Conservation (phyloP, 2,797 vertebrate genomes). For the Lateolabrax maculatus region DNA sequence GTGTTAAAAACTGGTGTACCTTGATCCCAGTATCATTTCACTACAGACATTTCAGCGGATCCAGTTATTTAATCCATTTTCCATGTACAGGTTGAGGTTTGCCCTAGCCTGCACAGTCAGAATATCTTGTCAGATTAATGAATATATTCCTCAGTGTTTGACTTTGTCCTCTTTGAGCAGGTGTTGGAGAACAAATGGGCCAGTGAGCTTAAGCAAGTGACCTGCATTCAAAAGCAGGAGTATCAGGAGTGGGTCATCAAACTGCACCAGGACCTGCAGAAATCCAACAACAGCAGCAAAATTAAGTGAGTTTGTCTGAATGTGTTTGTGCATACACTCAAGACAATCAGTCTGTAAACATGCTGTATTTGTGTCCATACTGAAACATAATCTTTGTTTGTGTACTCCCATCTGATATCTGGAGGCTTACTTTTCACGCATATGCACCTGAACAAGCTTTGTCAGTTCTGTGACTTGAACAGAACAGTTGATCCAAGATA, state of each 20-base stretch:
- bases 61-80: neutral
- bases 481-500: constrained; percentile 39
- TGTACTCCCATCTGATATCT: constrained; percentile 2
- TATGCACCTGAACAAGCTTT: constrained; percentile 12
- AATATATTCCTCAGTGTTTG: neutral
- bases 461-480: neutral
- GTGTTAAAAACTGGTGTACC: neutral
- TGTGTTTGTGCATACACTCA: neutral
- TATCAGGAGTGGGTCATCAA: constrained; percentile 99
- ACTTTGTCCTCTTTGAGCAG: constrained; percentile 71
- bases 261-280: constrained; percentile 95
- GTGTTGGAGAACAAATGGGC: constrained; percentile 96
- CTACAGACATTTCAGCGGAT: neutral
- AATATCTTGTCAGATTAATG: neutral
- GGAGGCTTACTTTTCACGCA: neutral
- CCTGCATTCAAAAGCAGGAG: constrained; percentile 96
- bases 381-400: constrained; percentile 13
- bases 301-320: constrained; percentile 85
- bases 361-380: neutral
- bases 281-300: constrained; percentile 91
- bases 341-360: neutral
- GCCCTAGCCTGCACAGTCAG: too few species aligned
- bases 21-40: neutral
- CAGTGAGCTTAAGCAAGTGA: constrained; percentile 95
- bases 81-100: neutral